Conservation (phyloP, 2,888 invertebrate genomes). For the Meloe dianella region DNA sequence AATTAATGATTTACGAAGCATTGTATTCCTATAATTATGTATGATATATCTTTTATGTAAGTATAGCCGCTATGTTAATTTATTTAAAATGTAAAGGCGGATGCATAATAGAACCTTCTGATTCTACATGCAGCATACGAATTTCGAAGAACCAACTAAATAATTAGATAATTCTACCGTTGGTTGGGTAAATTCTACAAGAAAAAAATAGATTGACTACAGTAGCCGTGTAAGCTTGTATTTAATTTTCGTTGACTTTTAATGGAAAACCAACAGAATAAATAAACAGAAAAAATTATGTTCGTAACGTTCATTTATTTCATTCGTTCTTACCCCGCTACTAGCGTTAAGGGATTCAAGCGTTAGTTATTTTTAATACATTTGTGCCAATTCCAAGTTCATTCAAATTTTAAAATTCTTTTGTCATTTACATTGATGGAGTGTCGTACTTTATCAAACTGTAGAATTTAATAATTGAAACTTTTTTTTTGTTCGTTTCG, state of each 20-base stretch:
- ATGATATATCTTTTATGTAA: not conserved
- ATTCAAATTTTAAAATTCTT: conserved; percentile 28
- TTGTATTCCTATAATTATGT: conserved; percentile 5
- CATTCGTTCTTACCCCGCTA: not conserved
- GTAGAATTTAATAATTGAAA: conserved; percentile 9
- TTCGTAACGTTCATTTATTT: not conserved
- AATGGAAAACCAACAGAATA: not conserved
- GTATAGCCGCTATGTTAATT: not conserved
- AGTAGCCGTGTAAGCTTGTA: not conserved
- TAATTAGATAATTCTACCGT: conserved; percentile 1
- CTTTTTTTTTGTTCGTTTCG: not conserved
- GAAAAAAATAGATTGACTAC: not conserved
- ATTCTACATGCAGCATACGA: not conserved
- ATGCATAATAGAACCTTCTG: not conserved
- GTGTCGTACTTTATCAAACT: conserved; percentile 70
- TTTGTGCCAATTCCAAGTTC: conserved; percentile 8
- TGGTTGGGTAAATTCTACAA: not conserved
- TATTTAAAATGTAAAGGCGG: not conserved
- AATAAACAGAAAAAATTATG: not conserved
- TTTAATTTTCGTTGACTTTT: not conserved
- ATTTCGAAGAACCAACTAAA: too few species aligned
- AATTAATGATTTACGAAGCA: conserved; percentile 5
- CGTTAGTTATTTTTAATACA: conserved; percentile 12
- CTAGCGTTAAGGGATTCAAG: not conserved
- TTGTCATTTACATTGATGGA: conserved; percentile 30